A percentile compares a stretch with the other conserved stretches of the same genome.
Conservation (phyloP, 2,113 vertebrate genomes). For the Nestor notabilis region DNA sequence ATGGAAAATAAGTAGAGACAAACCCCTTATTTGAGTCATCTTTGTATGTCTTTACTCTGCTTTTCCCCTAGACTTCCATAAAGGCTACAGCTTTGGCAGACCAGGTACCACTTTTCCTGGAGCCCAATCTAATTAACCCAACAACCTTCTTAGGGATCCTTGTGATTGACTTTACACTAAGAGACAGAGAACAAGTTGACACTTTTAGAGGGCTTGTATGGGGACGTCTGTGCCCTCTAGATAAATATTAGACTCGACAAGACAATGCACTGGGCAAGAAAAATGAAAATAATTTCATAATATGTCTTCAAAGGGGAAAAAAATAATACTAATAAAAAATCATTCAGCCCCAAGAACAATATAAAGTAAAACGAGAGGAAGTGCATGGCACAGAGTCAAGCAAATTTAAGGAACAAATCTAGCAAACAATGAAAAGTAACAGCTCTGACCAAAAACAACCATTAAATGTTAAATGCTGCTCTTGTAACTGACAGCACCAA, state of each 20-base stretch:
- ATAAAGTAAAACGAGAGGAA: conserved; percentile 29
- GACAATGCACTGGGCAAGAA: neutral
- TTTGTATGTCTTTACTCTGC: neutral
- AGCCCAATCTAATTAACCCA: neutral
- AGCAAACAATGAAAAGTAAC: conserved; percentile 71
- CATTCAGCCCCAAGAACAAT: conserved; percentile 14
- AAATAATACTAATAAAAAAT: neutral
- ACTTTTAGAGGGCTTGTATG: neutral
- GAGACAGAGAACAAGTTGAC: neutral
- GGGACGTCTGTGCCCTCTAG: neutral
- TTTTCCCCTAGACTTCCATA: neutral
- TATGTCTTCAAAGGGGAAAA: neutral
- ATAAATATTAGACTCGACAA: neutral
- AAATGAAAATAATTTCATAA: conserved; percentile 3
- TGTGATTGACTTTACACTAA: neutral
- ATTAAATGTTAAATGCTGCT: conserved; percentile 67
- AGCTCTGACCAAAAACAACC: conserved; percentile 61
- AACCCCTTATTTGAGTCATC: neutral
- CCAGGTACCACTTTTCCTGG: neutral
- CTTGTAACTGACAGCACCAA: conserved; percentile 63
- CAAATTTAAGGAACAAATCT: conserved; percentile 62
- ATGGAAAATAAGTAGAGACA: neutral
- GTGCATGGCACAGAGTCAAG: conserved; percentile 42
- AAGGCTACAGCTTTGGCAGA: neutral
- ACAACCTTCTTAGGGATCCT: neutral